Base-by-base conservation (phyloP, 2,888 invertebrate genomes). In the Arrhopalites spinosus region DNA sequence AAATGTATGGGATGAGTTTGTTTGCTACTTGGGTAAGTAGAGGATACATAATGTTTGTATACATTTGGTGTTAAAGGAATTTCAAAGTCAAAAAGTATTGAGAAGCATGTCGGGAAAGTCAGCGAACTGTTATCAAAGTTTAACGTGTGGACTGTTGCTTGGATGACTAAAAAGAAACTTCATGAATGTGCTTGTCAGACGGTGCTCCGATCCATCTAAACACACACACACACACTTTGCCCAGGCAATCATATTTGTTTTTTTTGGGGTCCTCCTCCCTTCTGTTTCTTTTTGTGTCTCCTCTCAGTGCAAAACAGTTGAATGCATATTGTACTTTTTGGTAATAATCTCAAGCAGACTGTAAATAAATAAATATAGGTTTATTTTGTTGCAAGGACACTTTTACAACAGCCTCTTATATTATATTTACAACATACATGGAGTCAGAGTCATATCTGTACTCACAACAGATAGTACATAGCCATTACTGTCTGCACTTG, bases 61-160 rank as follows among this genome's bases (percentile, higher is more conserved):
- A 15, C 50, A 15, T 50, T 50, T 50, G 17, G 50, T 50, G 50
- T n/a, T n/a, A n/a, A n/a, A n/a, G n/a, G n/a, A 50, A 50, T 50
- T 50, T 50, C 50, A 50, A 50, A 50, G 50, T 50, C 50, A 50
- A 50, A 45, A 50, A n/a, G 17, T 50, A 50, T 15, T n/a, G n/a
- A 17, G 50, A 50, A 17, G 17, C 2, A n/a, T 50, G n/a, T 50
- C 50, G 50, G 15, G 50, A n/a, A 15, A 50, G 50, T n/a, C 17
- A 50, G 50, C 15, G 50, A n/a, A 50, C 3, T n/a, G n/a, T n/a
- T 50, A n/a, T 50, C 15, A 50, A n/a, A 15, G n/a, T n/a, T 7
- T 15, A 45, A 7, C 7, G 45, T 50, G 50, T n/a, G 8, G 50
- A 50, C 50, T 50, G 50, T 50, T 50, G n/a, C 50, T 50, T 50